Conservation (phyloP, 2,113 vertebrate species). For the Cyanistes caeruleus region DNA sequence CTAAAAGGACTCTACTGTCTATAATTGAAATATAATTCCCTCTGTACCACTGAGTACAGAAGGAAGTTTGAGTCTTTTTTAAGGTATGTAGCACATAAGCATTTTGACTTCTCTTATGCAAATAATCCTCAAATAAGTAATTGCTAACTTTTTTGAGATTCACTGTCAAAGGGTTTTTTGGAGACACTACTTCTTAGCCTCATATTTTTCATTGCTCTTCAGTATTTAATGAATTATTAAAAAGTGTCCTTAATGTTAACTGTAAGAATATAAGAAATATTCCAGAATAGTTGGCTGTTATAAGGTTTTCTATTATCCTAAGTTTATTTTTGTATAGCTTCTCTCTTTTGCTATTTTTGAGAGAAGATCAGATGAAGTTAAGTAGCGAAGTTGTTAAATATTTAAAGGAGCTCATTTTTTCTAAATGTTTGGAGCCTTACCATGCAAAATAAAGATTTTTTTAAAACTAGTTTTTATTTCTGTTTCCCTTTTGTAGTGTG, state of each 20-base stretch:
- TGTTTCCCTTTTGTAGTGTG: background rate
- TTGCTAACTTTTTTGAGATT: background rate
- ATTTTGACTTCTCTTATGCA: background rate
- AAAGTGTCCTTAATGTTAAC: background rate
- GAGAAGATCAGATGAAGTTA: background rate
- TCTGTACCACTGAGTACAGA: background rate
- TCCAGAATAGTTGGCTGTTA: background rate
- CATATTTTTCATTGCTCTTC: background rate
- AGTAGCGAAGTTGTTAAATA: background rate
- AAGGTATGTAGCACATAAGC: background rate
- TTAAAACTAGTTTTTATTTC: background rate
- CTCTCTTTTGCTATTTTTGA: background rate
- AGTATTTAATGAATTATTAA: background rate
- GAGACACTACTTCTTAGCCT: background rate
- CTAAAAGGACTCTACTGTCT: background rate
- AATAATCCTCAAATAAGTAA: background rate
- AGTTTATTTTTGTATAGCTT: background rate
- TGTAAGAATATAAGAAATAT: background rate
- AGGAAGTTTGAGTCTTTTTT: background rate
- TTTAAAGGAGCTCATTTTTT: background rate
- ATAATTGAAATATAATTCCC: background rate
- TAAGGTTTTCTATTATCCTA: background rate
- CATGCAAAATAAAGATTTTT: background rate
- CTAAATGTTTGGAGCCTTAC: background rate
- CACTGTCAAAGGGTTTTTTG: background rate